Percentiles rank a stretch among this genome's conserved stretches.
Conservation (phyloP, 2,888 invertebrate species). For the Osmoderma eremita region DNA sequence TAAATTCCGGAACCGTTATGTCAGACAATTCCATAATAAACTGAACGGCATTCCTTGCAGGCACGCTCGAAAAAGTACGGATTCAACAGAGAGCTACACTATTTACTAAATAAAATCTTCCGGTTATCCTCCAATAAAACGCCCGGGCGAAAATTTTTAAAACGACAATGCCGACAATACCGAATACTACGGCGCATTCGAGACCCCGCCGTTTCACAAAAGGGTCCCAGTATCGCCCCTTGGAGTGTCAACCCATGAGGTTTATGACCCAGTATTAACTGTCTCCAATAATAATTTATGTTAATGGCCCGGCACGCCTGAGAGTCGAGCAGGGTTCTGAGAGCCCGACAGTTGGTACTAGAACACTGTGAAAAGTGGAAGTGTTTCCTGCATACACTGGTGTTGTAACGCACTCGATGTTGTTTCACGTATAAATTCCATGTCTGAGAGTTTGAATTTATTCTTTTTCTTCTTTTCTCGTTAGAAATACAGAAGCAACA, state of each 20-base stretch:
- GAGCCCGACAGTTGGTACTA: conserved; percentile 61
- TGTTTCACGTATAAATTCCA: conserved; percentile 8
- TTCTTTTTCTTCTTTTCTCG: background rate
- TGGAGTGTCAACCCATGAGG: conserved; percentile 56
- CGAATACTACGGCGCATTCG: conserved; percentile 1
- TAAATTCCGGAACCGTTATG: no score
- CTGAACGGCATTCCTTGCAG: no score
- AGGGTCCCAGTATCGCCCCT: conserved; percentile 45
- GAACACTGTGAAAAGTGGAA: conserved; percentile 61
- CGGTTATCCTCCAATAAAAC: conserved; percentile 16
- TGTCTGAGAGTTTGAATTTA: background rate
- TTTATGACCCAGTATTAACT: conserved; percentile 68
- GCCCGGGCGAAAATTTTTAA: conserved; percentile 49
- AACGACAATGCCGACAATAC: conserved; percentile 42
- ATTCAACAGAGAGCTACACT: background rate
- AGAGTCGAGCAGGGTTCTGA: conserved; percentile 56
- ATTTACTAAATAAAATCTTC: conserved; percentile 23
- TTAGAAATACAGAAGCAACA: background rate
- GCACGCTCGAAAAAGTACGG: conserved; percentile 2
- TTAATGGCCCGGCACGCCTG: conserved; percentile 61
- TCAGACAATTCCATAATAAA: no score
- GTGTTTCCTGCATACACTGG: conserved; percentile 41
- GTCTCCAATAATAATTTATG: conserved; percentile 72
- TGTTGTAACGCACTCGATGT: conserved; percentile 23
- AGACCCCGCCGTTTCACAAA: conserved; percentile 37